These are phyloP conservation scores for Holotrichia oblita DNA, from an alignment of 1,140 invertebrate genomes.

Conservation along the genomic window DNA sequence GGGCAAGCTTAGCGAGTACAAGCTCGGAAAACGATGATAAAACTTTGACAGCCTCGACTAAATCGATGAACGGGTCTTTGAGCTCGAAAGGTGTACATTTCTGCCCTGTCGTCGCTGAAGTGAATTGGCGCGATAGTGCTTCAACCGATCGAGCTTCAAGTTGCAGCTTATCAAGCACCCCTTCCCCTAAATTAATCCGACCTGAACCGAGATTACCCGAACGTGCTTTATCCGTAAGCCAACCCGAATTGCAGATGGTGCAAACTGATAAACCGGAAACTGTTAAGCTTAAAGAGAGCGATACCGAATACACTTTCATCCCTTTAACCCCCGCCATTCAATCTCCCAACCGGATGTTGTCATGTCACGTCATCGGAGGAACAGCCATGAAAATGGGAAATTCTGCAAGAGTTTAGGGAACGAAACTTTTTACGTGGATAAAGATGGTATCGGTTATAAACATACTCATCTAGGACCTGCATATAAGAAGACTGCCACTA, in stretches of 20 bases:
- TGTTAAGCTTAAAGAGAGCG: conserved; percentile 4
- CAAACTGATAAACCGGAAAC: conserved; percentile 19
- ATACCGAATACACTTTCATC: conserved; percentile 23
- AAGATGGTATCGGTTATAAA: conserved; percentile 55
- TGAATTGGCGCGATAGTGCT: conserved; percentile 68
- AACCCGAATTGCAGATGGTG: conserved; percentile 40
- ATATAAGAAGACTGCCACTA: conserved; percentile 27
- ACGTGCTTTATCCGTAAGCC: conserved; percentile 22
- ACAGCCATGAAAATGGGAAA: conserved; percentile 45
- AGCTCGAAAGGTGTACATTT: conserved; percentile 70
- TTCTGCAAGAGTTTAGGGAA: conserved; percentile 55
- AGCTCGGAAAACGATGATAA: conserved; percentile 59
- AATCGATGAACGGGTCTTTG: conserved; percentile 62
- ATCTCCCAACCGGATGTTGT: conserved; percentile 42
- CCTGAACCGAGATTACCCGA: conserved; percentile 30
- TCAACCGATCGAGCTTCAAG: conserved; percentile 52
- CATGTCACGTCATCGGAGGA: background rate
- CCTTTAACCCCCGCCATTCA: conserved; percentile 21
- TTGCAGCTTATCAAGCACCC: conserved; percentile 48
- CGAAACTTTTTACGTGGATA: conserved; percentile 53
- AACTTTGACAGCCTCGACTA: conserved; percentile 61
- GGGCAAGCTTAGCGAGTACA: conserved; percentile 54
- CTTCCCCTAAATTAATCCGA: conserved; percentile 19
- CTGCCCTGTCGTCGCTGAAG: conserved; percentile 76
- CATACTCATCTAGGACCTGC: conserved; percentile 55